Percentiles rank a stretch among this genome's conserved stretches.
Evolutionary conservation across 2,797 vertebrate genomes (phyloP).

Genomic region (Acridotheres tristis): DNA sequence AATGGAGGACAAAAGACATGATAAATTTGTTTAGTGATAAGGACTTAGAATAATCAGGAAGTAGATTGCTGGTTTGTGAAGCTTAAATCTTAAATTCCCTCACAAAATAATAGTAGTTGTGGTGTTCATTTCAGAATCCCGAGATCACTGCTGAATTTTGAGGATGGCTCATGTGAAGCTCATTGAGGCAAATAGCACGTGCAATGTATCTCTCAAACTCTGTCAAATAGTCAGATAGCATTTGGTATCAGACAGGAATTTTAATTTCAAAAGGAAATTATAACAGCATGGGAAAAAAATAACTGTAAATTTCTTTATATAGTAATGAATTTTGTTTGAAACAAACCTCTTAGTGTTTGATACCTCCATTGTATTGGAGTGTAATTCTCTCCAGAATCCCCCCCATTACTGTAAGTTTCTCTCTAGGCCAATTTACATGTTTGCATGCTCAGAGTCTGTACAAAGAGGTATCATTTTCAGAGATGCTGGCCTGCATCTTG

Average conservation of each 20-base stretch:
- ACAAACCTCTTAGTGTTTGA: neutral
- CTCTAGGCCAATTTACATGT: neutral
- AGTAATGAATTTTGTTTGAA: neutral
- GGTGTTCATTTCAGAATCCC: neutral
- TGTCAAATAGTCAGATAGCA: neutral
- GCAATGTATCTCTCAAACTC: constrained; percentile 2
- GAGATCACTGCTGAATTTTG: constrained; percentile 12
- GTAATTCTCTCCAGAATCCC: neutral
- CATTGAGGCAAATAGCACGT: neutral
- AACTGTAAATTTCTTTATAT: neutral
- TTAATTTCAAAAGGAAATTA: constrained; percentile 55
- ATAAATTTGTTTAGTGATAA: neutral
- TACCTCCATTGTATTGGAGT: neutral
- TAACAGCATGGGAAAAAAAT: constrained; percentile 32
- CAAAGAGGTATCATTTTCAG: neutral
- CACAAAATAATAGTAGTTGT: neutral
- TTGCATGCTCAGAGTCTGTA: neutral
- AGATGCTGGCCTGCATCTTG: neutral
- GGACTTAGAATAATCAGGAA: neutral
- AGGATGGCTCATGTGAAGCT: constrained; percentile 13
- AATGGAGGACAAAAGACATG: neutral
- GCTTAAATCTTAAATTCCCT: neutral
- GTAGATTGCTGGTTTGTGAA: constrained; percentile 16
- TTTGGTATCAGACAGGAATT: constrained; percentile 60
- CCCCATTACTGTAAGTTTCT: neutral